Percentiles rank a stretch among this genome's conserved stretches.
These are phyloP conservation scores for Empidonax traillii DNA, from an alignment of 2,113 vertebrate genomes.

Conservation along the genomic window DNA sequence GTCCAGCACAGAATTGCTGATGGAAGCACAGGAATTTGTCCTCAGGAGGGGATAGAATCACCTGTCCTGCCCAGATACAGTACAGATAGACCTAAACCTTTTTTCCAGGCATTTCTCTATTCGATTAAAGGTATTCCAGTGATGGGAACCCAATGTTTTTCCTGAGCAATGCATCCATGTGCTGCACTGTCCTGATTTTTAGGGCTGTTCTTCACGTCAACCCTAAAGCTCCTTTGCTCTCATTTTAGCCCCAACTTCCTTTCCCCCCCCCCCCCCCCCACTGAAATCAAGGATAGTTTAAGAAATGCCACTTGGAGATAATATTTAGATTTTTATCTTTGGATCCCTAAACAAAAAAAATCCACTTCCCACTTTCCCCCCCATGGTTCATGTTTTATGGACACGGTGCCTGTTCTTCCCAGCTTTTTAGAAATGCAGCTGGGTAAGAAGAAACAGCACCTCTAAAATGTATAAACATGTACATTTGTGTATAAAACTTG, in stretches of 20 bases:
- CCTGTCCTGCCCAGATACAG: background rate
- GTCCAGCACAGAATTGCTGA: background rate
- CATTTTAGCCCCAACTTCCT: background rate
- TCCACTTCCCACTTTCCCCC: background rate
- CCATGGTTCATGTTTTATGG: background rate
- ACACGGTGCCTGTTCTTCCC: background rate
- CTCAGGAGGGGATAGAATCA: rapidly evolving
- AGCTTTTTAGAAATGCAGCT: background rate
- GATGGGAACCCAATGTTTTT: rapidly evolving
- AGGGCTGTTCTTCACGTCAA: background rate
- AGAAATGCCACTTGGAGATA: background rate
- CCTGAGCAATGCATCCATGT: background rate
- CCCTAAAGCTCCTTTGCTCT: background rate
- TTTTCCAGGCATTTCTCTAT: background rate
- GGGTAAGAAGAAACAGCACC: background rate
- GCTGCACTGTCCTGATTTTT: background rate
- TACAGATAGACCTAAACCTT: background rate
- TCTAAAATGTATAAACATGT: background rate
- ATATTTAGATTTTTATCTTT: background rate
- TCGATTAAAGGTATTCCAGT: background rate
- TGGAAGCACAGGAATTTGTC: background rate
- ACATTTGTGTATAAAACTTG: too few relatives aligned
- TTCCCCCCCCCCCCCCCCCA: background rate
- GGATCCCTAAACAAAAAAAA: background rate
- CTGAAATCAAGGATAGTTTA: background rate